A percentile compares a stretch with the other conserved stretches of the same genome.
phyloP scores from a whole-genome alignment of 2,113 vertebrate species.

The Pseudorhombus dupliciocellatus region DNA sequence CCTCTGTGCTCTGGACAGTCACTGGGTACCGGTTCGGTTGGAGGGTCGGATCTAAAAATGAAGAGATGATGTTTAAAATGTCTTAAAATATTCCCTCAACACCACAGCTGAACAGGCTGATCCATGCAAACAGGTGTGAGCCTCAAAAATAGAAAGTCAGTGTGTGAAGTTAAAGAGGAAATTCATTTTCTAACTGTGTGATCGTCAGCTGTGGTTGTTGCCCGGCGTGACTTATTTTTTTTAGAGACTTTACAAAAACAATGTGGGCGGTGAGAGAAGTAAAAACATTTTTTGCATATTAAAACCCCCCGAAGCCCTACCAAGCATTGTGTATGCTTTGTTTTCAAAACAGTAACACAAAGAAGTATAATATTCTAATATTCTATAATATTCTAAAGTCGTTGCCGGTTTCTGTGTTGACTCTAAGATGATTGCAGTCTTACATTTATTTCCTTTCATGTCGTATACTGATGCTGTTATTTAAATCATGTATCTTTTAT shows the following conservation, averaged over 20 bases:
- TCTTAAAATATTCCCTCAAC: neutral
- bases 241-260: neutral
- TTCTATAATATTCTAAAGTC: too few species aligned
- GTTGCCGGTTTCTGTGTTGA: neutral
- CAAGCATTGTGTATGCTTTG: too few species aligned
- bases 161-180: neutral
- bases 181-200: too few species aligned
- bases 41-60: slow-evolving; percentile 15
- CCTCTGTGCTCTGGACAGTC: slow-evolving; percentile 79
- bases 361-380: too few species aligned
- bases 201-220: too few species aligned
- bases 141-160: slow-evolving; percentile 5
- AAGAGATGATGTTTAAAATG: neutral
- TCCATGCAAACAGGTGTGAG: neutral
- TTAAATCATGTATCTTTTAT: too few species aligned
- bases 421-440: neutral
- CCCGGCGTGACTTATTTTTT: neutral
- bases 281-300: neutral
- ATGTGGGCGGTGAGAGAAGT: neutral
- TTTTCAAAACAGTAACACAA: neutral
- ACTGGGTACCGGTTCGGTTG: slow-evolving; percentile 82
- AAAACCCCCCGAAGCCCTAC: too few species aligned
- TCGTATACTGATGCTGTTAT: too few species aligned
- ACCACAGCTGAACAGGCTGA: neutral
- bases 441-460: too few species aligned